Evolutionary conservation across 2,888 invertebrate genomes (phyloP).

Genomic region (Xylota segnis): DNA sequence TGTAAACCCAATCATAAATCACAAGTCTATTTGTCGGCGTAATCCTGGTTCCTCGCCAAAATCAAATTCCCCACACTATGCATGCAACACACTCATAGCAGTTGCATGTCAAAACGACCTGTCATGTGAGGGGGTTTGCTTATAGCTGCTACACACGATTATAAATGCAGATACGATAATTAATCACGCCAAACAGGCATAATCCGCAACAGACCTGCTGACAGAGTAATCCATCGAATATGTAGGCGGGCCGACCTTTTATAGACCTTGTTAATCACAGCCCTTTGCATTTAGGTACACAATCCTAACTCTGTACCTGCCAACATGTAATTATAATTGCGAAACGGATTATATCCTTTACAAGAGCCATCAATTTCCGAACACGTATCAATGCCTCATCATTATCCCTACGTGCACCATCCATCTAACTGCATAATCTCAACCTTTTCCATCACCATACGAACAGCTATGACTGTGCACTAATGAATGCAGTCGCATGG

Average conservation of each 20-base stretch:
- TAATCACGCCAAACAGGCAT: slow-evolving; percentile 12
- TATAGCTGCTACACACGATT: too few relatives aligned
- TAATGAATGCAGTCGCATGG: slow-evolving; percentile 18
- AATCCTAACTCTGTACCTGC: neutral
- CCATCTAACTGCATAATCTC: neutral
- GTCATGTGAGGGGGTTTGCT: too few relatives aligned
- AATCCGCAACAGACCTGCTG: neutral
- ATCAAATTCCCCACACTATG: neutral
- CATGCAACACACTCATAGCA: neutral
- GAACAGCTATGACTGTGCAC: neutral
- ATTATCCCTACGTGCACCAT: neutral
- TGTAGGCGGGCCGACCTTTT: neutral
- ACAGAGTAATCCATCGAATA: neutral
- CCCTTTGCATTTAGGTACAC: neutral
- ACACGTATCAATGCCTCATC: neutral
- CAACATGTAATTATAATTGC: slow-evolving; percentile 9
- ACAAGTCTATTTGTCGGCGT: neutral
- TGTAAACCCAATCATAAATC: neutral
- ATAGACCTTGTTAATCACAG: neutral
- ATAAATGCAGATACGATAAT: neutral
- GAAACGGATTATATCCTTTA: neutral
- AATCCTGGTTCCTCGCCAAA: neutral
- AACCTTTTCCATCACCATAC: neutral
- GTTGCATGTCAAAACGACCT: neutral
- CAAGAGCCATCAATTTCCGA: neutral